Percentiles rank a stretch among this genome's conserved stretches.
These are phyloP conservation scores for Psammodynastes pulverulentus DNA, from an alignment of 2,113 vertebrate genomes.

Conservation along the genomic window DNA sequence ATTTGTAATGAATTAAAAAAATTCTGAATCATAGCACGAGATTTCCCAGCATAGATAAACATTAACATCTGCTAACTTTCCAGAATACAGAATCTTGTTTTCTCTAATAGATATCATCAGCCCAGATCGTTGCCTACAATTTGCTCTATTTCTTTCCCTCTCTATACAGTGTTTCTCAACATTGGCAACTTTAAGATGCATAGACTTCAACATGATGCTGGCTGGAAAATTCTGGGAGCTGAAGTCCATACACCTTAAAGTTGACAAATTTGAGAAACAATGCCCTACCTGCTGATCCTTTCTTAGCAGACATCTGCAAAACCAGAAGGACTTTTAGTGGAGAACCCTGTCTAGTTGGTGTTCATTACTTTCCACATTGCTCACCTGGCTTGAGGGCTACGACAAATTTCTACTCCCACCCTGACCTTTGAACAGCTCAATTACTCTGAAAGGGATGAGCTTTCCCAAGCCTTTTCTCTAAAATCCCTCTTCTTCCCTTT, in stretches of 20 bases:
- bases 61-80: neutral
- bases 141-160: neutral
- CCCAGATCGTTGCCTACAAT: neutral
- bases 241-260: neutral
- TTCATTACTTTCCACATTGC: neutral
- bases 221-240: neutral
- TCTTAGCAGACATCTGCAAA: neutral
- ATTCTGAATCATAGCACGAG: neutral
- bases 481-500: neutral
- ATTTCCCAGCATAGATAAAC: neutral
- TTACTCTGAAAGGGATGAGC: neutral
- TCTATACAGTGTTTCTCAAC: neutral
- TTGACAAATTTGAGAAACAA: neutral
- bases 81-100: neutral
- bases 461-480: neutral
- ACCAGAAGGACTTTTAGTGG: neutral
- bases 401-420: neutral
- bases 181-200: neutral
- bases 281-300: neutral
- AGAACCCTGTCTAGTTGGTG: neutral
- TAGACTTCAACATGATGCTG: neutral
- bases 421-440: neutral
- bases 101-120: neutral
- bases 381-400: neutral
- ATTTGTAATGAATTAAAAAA: neutral